phyloP scores from a whole-genome alignment of 2,797 vertebrate genomes.

The Gastrophryne carolinensis region DNA sequence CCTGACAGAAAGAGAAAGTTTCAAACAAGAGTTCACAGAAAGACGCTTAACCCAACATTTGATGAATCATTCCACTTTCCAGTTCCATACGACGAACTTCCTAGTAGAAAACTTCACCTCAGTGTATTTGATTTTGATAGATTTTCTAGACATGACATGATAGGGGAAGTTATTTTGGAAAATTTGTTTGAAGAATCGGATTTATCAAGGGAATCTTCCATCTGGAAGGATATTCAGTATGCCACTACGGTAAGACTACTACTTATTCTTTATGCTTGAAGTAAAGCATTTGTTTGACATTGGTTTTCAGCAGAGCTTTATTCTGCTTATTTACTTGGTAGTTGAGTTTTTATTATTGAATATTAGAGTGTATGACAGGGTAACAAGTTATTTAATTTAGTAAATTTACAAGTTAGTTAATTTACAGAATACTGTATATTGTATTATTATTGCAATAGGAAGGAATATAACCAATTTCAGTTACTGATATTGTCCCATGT shows the following conservation, averaged over 20 bases:
- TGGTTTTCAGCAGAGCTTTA: background rate
- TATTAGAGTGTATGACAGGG: background rate
- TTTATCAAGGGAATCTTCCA: constrained; percentile 88
- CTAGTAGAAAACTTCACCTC: constrained; percentile 88
- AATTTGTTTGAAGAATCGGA: constrained; percentile 93
- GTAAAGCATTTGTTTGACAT: background rate
- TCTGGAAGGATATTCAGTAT: constrained; percentile 97
- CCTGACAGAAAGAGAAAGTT: constrained; percentile 95
- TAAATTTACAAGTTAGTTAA: too few relatives aligned
- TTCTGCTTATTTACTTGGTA: too few relatives aligned
- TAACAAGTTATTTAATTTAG: too few relatives aligned
- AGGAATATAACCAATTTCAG: too few relatives aligned
- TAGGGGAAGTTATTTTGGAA: constrained; percentile 93
- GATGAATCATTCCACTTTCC: constrained; percentile 94
- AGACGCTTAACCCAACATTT: constrained; percentile 94
- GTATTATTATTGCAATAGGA: too few relatives aligned
- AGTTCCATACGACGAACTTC: constrained; percentile 90
- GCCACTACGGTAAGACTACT: constrained; percentile 86
- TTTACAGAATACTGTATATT: too few relatives aligned
- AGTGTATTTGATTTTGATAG: constrained; percentile 97
- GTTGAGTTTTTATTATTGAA: background rate
- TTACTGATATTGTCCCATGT: too few relatives aligned
- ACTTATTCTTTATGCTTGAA: background rate
- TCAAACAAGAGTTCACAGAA: constrained; percentile 95
- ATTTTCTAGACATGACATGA: constrained; percentile 97